A percentile compares a stretch with the other conserved stretches of the same genome.
Evolutionary conservation across 2,113 vertebrate genomes (phyloP).

Genomic region (Casuarius casuarius): DNA sequence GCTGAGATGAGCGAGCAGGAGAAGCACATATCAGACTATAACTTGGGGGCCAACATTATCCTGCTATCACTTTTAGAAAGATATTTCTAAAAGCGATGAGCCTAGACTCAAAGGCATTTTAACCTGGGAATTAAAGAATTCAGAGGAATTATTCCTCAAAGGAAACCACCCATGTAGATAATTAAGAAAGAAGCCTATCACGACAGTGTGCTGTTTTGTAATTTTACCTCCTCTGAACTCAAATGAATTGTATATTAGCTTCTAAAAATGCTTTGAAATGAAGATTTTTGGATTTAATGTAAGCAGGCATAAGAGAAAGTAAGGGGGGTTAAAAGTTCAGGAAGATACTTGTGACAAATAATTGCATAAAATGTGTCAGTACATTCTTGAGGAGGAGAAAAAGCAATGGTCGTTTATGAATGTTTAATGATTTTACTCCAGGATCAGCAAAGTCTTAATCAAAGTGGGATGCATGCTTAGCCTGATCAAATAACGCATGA

Average conservation of each 20-base stretch:
- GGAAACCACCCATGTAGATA: conserved; percentile 34
- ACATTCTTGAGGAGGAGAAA: conserved; percentile 28
- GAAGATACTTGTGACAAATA: conserved; percentile 50
- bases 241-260: conserved; percentile 12
- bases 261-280: conserved; percentile 35
- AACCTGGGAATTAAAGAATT: background rate
- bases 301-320: background rate
- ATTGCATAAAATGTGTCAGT: conserved; percentile 38
- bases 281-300: background rate
- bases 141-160: conserved; percentile 22
- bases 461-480: conserved; percentile 45
- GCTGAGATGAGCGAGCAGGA: background rate
- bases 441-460: conserved; percentile 20
- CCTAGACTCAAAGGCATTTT: background rate
- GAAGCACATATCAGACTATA: background rate
- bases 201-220: background rate
- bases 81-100: background rate
- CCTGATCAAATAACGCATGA: conserved; percentile 37
- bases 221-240: conserved; percentile 11
- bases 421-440: conserved; percentile 50
- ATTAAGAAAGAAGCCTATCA: background rate
- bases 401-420: conserved; percentile 39
- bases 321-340: conserved; percentile 59
- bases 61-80: background rate
- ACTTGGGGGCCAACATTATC: background rate